Conservation (phyloP, 2,797 vertebrate genomes). For the Sorex maritimensis region DNA sequence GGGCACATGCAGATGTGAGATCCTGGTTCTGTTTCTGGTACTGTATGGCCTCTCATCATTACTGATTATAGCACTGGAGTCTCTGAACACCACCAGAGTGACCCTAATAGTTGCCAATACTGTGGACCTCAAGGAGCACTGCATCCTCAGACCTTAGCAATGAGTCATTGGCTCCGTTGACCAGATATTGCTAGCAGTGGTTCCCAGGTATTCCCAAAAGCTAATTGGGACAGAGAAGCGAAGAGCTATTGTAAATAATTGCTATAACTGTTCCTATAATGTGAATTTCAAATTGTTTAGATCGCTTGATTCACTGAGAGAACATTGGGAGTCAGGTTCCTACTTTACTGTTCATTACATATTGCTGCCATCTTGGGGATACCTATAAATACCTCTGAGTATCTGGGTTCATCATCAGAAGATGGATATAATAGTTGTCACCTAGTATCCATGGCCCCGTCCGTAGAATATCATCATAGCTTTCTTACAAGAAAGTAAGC, state of each 20-base stretch:
- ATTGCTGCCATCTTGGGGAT: not conserved
- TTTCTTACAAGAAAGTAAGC: not conserved
- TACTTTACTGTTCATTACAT: not conserved
- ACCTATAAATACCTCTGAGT: conserved; percentile 3
- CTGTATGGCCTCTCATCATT: too few relatives aligned
- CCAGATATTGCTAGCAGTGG: too few relatives aligned
- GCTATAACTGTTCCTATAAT: not conserved
- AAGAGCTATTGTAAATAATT: not conserved
- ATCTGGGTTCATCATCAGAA: not conserved
- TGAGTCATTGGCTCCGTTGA: too few relatives aligned
- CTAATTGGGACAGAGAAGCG: too few relatives aligned
- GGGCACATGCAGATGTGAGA: too few relatives aligned
- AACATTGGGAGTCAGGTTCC: not conserved
- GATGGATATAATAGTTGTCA: not conserved
- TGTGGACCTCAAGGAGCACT: too few relatives aligned
- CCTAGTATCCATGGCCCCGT: not conserved
- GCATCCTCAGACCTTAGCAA: too few relatives aligned
- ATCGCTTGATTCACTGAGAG: not conserved
- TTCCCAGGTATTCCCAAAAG: too few relatives aligned
- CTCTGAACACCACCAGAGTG: too few relatives aligned
- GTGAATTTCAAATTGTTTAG: not conserved
- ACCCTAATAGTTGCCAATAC: too few relatives aligned
- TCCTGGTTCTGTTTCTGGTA: too few relatives aligned
- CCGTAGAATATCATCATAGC: not conserved
- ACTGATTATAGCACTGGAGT: too few relatives aligned